Conservation (phyloP, 2,888 invertebrate genomes). For the Teleiodes luculella region DNA sequence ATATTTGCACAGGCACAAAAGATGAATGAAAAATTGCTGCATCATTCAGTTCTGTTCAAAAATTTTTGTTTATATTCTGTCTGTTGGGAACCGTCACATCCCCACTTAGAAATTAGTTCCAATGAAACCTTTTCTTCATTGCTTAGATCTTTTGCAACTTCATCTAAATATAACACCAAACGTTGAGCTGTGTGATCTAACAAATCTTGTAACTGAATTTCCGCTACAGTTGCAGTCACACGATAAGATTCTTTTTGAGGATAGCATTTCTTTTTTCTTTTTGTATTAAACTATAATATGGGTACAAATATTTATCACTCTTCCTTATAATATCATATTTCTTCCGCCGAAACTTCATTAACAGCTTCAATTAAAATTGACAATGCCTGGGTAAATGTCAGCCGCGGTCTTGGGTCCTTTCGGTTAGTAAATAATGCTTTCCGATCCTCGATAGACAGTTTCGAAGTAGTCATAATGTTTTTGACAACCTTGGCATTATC, state of each 20-base stretch:
- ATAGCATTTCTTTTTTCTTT: constrained; percentile 13
- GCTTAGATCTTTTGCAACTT: constrained; percentile 5
- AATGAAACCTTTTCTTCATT: constrained; percentile 12
- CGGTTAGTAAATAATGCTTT: too few relatives aligned
- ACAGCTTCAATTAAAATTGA: too few relatives aligned
- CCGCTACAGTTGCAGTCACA: constrained; percentile 10
- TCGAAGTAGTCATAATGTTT: too few relatives aligned
- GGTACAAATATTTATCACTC: not conserved
- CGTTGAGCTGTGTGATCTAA: not conserved
- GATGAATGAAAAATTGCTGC: constrained; percentile 29
- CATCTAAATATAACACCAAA: constrained; percentile 8
- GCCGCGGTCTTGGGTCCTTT: too few relatives aligned
- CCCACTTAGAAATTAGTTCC: constrained; percentile 28
- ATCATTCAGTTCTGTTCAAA: constrained; percentile 20
- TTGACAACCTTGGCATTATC: too few relatives aligned
- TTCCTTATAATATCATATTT: constrained; percentile 10
- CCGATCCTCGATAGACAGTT: too few relatives aligned
- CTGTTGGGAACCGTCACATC: constrained; percentile 30
- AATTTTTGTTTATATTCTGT: constrained; percentile 24
- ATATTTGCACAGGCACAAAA: constrained; percentile 28
- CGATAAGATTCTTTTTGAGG: not conserved
- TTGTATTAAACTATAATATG: constrained; percentile 7
- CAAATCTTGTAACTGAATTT: constrained; percentile 4
- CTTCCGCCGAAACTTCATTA: too few relatives aligned
- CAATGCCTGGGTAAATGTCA: too few relatives aligned